Base-by-base conservation (phyloP, 2,888 invertebrate genomes). In the Phortica magna region DNA sequence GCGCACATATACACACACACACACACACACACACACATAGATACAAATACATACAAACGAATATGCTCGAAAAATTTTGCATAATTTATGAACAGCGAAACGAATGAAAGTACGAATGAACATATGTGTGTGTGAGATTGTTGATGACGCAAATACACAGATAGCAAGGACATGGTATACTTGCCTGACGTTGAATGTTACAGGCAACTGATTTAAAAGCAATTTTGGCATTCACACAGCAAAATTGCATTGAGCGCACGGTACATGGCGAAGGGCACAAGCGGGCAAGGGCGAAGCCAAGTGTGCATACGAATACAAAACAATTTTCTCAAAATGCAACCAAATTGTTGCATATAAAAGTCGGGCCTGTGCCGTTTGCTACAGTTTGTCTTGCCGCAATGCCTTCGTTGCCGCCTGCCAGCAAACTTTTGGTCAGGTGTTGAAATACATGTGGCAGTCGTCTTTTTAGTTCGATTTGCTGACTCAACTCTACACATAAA, bases 11-110 rank as follows among this genome's bases (percentile, higher is more conserved):
- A 41, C 80, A 76, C 74, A 78, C 64, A 73, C 53, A 61, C 71
- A 74, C 68, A 72, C 48, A 79, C 39, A 78, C 42, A 75, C 75
- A 76, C 74, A 75, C 76, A 53, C 76, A 76, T 72, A 9, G 48
- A 48, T 73, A 75, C 75, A 74, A 76, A 55, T 76, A 76, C 73
- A 75, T 65, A 73, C 70, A 78, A 76, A 75, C 76, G 77, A 77
- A 80, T 78, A 76, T 78, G 79, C 79, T 81, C 79, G 76, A 80
- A 86, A 83, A 83, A 80, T 84, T 80, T 79, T 87, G 86, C 88
- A 87, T 84, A 88, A 87, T 89, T 89, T 83, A 84, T 83, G 81
- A 80, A 81, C 78, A 74, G 31, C 53, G 48, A 68, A 61, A n/a
- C 19, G 22, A 22, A 14, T 17, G 19, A 59, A 19, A 19, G 19